Conservation (phyloP, 2,797 vertebrate species). For the Fratercula arctica region DNA sequence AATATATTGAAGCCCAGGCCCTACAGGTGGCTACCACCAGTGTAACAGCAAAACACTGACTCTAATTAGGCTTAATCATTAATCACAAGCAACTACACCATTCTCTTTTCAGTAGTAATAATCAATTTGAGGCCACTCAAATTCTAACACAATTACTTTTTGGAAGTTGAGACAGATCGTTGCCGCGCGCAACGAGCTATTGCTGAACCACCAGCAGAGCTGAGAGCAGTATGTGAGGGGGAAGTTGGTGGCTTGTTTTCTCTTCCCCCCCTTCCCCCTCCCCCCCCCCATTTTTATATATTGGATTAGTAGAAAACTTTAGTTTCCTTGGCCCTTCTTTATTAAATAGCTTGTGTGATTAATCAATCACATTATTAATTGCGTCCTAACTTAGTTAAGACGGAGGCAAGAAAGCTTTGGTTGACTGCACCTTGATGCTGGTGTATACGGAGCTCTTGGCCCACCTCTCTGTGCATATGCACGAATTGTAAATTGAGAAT, state of each 20-base stretch:
- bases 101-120: neutral
- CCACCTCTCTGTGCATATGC: too few species aligned
- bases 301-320: neutral
- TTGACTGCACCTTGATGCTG: neutral
- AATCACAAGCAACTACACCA: neutral
- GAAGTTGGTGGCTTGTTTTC: accelerated
- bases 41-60: neutral
- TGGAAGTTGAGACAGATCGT: neutral
- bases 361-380: neutral
- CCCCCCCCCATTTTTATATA: neutral
- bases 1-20: neutral
- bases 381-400: neutral
- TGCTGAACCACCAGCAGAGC: neutral
- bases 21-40: neutral
- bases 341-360: neutral
- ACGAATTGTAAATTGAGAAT: neutral
- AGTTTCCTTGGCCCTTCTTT: neutral
- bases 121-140: neutral
- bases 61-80: neutral
- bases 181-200: accelerated
- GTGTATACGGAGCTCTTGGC: neutral
- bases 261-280: too few species aligned
- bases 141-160: neutral
- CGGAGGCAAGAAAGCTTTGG: neutral
- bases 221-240: neutral